Evolutionary conservation across 2,113 vertebrate species (phyloP).

Genomic region (Lonchura striata): DNA sequence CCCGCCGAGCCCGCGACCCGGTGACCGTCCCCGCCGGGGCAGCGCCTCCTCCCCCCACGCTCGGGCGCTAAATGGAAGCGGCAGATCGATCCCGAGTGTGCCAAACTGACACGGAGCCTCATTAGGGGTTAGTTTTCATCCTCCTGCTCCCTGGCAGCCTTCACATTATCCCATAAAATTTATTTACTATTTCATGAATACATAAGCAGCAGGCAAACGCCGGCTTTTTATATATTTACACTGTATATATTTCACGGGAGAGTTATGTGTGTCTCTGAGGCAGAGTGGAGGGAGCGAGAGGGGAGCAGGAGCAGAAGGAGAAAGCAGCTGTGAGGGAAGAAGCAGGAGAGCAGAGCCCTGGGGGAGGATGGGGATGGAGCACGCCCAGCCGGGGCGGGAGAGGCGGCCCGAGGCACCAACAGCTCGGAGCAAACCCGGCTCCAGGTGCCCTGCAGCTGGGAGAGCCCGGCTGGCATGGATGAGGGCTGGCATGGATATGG

Average conservation of each 20-base stretch:
- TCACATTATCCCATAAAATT: constrained; percentile 87
- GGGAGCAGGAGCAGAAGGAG: constrained; percentile 67
- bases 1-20: neutral
- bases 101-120: constrained; percentile 73
- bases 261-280: constrained; percentile 80
- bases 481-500: neutral
- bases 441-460: neutral
- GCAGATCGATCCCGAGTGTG: constrained; percentile 76
- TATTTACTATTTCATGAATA: constrained; percentile 89
- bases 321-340: constrained; percentile 59
- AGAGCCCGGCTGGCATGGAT: neutral
- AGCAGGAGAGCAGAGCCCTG: neutral
- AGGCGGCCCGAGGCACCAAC: neutral
- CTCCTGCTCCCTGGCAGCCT: constrained; percentile 82
- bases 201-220: constrained; percentile 84
- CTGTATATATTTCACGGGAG: constrained; percentile 84
- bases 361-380: neutral
- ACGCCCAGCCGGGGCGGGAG: neutral
- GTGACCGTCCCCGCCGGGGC: neutral
- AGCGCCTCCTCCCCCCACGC: neutral
- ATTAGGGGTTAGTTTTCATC: constrained; percentile 80
- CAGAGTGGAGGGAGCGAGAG: constrained; percentile 65
- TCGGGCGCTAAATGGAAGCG: constrained; percentile 46
- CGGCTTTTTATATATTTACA: constrained; percentile 85
- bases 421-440: neutral